A percentile compares a stretch with the other conserved stretches of the same genome.
Conservation (phyloP, 2,113 vertebrate species). For the Erinaceus europaeus region DNA sequence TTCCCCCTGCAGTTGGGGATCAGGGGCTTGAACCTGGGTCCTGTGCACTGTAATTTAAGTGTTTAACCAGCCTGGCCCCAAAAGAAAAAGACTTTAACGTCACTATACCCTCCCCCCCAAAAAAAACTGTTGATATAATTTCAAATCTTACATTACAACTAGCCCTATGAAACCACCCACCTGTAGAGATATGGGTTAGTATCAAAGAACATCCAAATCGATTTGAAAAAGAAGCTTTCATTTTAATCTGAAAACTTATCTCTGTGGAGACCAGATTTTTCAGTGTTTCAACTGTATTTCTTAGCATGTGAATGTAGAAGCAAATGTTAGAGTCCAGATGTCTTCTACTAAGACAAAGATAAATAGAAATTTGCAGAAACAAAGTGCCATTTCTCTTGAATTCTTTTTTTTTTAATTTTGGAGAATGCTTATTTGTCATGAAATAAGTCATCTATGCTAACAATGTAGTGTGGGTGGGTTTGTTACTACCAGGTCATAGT, state of each 20-base stretch:
- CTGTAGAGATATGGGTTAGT: neutral
- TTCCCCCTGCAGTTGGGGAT: too few species aligned
- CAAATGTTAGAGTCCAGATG: neutral
- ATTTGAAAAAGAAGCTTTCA: conserved; percentile 12
- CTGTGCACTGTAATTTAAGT: too few species aligned
- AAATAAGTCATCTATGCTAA: neutral
- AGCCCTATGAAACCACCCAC: neutral
- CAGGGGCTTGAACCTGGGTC: too few species aligned
- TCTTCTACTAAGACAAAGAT: conserved; percentile 2
- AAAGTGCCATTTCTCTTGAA: neutral
- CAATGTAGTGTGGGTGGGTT: neutral
- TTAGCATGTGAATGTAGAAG: conserved; percentile 1
- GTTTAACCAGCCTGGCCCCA: too few species aligned
- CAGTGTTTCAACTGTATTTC: too few species aligned
- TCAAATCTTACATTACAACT: neutral
- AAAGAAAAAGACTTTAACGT: too few species aligned
- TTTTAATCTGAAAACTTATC: neutral
- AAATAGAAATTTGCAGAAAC: conserved; percentile 1
- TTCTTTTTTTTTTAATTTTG: neutral
- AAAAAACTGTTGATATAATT: neutral
- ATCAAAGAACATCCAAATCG: neutral
- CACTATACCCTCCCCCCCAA: too few species aligned
- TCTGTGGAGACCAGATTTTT: neutral
- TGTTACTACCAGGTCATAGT: neutral
- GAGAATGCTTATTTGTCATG: neutral